Percentiles rank a stretch among this genome's conserved stretches.
These are phyloP conservation scores for Dicyrtoma fusca DNA, from an alignment of 2,888 invertebrate species.

Conservation along the genomic window DNA sequence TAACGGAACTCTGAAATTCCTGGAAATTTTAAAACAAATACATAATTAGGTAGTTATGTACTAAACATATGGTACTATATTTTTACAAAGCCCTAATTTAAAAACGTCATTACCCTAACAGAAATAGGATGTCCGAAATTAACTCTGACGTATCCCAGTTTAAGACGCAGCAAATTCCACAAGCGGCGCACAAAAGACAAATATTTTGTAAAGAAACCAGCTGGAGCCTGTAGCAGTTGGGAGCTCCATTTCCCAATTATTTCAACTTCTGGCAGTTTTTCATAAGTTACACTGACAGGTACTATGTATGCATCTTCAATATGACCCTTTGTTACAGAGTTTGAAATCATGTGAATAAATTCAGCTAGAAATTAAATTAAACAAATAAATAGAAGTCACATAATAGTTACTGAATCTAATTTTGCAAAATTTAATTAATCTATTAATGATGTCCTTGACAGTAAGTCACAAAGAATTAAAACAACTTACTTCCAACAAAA, in stretches of 20 bases:
- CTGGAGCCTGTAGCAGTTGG: not conserved
- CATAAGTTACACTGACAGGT: constrained; percentile 24
- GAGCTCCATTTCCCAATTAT: not conserved
- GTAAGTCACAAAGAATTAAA: too few species aligned
- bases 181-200: constrained; percentile 3
- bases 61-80: not conserved
- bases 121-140: constrained; percentile 33
- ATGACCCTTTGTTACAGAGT: not conserved
- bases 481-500: constrained; percentile 23
- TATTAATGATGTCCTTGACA: too few species aligned
- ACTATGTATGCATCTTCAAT: constrained; percentile 19
- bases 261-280: constrained; percentile 18
- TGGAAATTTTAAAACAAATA: constrained; percentile 9
- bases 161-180: not conserved
- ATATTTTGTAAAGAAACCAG: not conserved
- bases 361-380: constrained; percentile 25
- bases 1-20: constrained; percentile 20
- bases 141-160: constrained; percentile 9
- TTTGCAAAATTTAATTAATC: too few species aligned
- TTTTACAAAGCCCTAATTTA: not conserved
- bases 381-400: too few species aligned
- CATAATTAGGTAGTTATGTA: not conserved
- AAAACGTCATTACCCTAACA: constrained; percentile 11
- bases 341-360: constrained; percentile 5
- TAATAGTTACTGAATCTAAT: too few species aligned